These are phyloP conservation scores for Rhodophaea formosa DNA, from an alignment of 2,888 invertebrate genomes.

Conservation along the genomic window DNA sequence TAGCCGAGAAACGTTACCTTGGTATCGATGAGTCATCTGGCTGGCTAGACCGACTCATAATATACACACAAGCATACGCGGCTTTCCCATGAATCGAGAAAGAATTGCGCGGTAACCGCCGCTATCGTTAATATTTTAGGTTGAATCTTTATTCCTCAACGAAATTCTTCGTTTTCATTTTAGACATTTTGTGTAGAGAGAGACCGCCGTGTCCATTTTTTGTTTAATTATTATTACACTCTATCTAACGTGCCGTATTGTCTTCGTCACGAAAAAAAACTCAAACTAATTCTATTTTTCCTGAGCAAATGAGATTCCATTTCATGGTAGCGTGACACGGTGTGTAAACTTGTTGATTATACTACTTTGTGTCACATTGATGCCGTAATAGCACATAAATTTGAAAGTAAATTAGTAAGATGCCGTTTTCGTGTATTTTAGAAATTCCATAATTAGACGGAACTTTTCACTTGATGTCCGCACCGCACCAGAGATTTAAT, in stretches of 20 bases:
- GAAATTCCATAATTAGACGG: background rate
- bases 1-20: slow-evolving; percentile 43
- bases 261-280: background rate
- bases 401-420: slow-evolving; percentile 11
- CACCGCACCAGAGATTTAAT: background rate
- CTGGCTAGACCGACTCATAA: slow-evolving; percentile 51
- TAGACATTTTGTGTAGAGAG: too few relatives aligned
- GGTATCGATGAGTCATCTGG: slow-evolving; percentile 63
- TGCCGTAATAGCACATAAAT: slow-evolving; percentile 2
- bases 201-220: too few relatives aligned
- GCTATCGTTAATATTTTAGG: background rate
- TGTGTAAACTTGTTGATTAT: slow-evolving; percentile 19
- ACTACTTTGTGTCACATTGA: slow-evolving; percentile 15
- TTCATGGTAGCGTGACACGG: background rate
- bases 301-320: background rate
- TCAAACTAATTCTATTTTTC: background rate
- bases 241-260: background rate
- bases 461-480: background rate
- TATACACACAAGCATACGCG: slow-evolving; percentile 6
- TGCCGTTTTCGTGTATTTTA: background rate
- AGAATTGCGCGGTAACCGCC: background rate
- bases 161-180: background rate
- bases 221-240: too few relatives aligned
- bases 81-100: slow-evolving; percentile 18
- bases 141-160: too few relatives aligned